Conservation (phyloP, 2,888 invertebrate genomes). For the Protonemura montana region DNA sequence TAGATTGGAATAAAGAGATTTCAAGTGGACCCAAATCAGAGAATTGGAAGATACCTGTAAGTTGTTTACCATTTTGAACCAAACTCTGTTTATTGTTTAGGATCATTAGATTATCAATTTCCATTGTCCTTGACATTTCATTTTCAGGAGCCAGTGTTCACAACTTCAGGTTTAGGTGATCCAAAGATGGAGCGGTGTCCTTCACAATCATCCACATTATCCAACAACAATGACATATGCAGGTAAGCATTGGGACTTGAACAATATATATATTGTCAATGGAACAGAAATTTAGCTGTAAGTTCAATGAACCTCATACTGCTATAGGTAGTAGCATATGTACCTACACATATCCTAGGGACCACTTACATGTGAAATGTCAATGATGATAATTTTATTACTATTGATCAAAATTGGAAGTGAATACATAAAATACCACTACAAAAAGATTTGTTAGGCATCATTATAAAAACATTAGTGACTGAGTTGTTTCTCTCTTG, state of each 20-base stretch:
- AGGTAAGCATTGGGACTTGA: constrained; percentile 52
- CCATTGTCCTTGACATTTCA: constrained; percentile 16
- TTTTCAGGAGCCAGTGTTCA: constrained; percentile 48
- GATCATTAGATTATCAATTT: neutral
- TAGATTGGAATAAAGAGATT: constrained; percentile 48
- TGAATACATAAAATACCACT: neutral
- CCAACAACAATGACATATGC: constrained; percentile 53
- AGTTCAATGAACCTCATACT: neutral
- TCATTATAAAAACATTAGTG: neutral
- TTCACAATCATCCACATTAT: constrained; percentile 49
- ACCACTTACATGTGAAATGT: constrained; percentile 1
- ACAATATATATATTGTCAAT: neutral
- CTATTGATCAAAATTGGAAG: neutral
- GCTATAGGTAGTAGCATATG: neutral
- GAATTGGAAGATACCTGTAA: constrained; percentile 47
- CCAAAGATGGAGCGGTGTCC: constrained; percentile 47
- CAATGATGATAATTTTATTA: neutral
- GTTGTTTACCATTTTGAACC: neutral
- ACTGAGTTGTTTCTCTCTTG: neutral
- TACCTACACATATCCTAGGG: neutral
- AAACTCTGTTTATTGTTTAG: no score
- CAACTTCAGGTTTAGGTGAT: constrained; percentile 44
- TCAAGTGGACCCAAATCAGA: constrained; percentile 41
- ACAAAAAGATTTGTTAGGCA: neutral
- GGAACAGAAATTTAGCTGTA: neutral